A percentile compares a stretch with the other conserved stretches of the same genome.
phyloP scores from a whole-genome alignment of 2,888 invertebrate species.

The Cephus pulcher region DNA sequence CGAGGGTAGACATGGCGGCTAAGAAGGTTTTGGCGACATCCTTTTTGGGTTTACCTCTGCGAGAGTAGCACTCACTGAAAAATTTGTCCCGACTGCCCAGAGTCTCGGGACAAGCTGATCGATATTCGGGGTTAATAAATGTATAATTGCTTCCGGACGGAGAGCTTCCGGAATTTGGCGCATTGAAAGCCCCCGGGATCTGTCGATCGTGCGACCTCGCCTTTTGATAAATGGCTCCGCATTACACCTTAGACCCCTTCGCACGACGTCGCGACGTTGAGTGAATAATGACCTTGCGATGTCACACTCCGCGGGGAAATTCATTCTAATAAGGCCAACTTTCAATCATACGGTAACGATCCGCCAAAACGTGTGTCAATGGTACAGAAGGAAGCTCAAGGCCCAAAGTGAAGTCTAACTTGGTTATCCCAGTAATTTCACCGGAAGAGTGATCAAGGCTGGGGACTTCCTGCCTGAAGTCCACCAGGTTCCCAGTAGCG shows the following conservation, averaged over 20 bases:
- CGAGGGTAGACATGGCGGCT: constrained; percentile 21
- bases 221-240: constrained; percentile 54
- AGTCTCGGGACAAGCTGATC: constrained; percentile 29
- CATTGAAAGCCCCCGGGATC: constrained; percentile 27
- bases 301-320: constrained; percentile 39
- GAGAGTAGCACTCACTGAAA: background rate
- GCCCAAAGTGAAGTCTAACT: background rate
- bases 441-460: background rate
- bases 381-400: background rate
- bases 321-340: constrained; percentile 23
- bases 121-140: constrained; percentile 41
- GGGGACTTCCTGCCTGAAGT: background rate
- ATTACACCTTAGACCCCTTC: constrained; percentile 42
- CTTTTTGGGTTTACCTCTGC: background rate
- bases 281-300: constrained; percentile 50
- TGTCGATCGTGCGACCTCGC: constrained; percentile 28
- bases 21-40: constrained; percentile 2
- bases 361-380: background rate
- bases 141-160: constrained; percentile 44
- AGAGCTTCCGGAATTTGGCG: constrained; percentile 37
- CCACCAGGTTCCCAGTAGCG: background rate
- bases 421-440: background rate
- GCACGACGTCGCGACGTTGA: constrained; percentile 33
- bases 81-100: constrained; percentile 15
- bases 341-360: constrained; percentile 13